Percentiles rank a stretch among this genome's conserved stretches.
phyloP scores from a whole-genome alignment of 2,797 vertebrate genomes.

The Molothrus ater region DNA sequence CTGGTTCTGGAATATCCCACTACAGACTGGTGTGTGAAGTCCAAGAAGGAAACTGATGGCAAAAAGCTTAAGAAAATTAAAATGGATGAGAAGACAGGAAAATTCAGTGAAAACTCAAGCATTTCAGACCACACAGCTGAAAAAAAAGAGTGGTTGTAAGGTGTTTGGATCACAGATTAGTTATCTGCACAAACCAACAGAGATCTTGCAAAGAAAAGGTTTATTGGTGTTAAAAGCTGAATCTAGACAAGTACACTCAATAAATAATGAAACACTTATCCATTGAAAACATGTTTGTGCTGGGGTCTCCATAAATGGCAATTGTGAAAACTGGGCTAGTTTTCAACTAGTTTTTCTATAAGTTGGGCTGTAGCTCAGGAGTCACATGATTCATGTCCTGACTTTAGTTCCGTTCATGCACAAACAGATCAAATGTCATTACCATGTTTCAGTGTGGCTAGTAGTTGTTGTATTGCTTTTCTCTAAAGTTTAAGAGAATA shows the following conservation, averaged over 20 bases:
- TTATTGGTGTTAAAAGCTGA: neutral
- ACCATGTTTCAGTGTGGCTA: neutral
- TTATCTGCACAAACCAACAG: neutral
- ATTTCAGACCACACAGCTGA: neutral
- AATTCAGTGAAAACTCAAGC: neutral
- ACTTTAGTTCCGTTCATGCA: neutral
- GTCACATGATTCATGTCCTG: fast-evolving
- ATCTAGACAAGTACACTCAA: neutral
- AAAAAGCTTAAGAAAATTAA: neutral
- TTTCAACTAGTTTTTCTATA: neutral
- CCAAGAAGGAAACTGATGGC: neutral
- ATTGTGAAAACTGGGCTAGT: neutral
- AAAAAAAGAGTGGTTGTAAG: neutral
- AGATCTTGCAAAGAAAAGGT: neutral
- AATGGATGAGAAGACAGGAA: neutral
- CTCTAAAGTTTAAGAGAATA: neutral
- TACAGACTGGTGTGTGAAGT: neutral
- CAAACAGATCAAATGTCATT: neutral
- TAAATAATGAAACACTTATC: neutral
- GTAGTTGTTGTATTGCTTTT: neutral
- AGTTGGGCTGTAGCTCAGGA: neutral
- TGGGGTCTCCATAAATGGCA: neutral
- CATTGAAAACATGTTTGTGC: neutral
- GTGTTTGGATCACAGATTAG: neutral
- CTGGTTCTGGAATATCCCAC: neutral